Evolutionary conservation across 2,113 vertebrate genomes (phyloP).

Genomic region (Oenanthe oenanthe): DNA sequence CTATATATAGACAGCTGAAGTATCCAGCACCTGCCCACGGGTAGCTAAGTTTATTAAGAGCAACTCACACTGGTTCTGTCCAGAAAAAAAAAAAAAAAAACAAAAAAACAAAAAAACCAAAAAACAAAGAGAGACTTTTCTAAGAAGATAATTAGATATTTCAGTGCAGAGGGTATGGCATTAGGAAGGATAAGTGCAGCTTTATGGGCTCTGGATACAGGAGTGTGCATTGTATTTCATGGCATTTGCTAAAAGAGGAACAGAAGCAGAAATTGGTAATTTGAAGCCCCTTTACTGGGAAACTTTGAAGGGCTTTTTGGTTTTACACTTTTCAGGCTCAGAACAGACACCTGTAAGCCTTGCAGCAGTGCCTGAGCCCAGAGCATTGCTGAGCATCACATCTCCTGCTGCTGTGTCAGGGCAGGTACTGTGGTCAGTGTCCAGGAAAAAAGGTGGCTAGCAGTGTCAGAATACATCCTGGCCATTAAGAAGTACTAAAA

Average conservation of each 20-base stretch:
- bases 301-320: neutral
- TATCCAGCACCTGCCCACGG: fast-evolving
- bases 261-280: neutral
- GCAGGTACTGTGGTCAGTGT: fast-evolving
- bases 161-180: neutral
- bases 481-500: neutral
- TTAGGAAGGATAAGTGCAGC: neutral
- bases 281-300: neutral
- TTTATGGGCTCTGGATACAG: neutral
- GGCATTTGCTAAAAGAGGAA: neutral
- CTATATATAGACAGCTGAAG: neutral
- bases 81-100: neutral
- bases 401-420: fast-evolving
- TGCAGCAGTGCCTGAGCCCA: neutral
- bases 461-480: neutral
- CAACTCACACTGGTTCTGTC: neutral
- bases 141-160: neutral
- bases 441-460: neutral
- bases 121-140: fast-evolving
- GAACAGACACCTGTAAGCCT: neutral
- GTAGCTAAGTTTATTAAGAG: neutral
- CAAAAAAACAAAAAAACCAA: neutral
- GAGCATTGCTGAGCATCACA: neutral
- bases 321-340: neutral
- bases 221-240: neutral